These are phyloP conservation scores for Hybos culiciformis DNA, from an alignment of 2,888 invertebrate genomes.

Conservation along the genomic window DNA sequence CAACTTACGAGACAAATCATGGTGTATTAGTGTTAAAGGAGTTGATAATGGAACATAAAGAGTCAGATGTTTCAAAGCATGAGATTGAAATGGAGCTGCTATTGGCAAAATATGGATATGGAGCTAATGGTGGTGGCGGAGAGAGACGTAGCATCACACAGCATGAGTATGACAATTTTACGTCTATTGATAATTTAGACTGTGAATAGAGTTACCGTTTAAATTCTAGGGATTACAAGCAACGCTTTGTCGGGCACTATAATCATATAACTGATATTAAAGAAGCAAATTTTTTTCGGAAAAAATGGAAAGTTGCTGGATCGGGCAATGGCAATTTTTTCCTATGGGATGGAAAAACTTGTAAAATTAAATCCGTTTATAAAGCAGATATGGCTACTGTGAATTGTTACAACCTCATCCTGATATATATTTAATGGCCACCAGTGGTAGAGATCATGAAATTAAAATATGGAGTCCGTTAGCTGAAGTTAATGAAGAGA, in stretches of 20 bases:
- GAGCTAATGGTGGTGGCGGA: slow-evolving; percentile 23
- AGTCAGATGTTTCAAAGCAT: slow-evolving; percentile 13
- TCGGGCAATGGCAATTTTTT: slow-evolving; percentile 95
- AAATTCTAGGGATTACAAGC: slow-evolving; percentile 60
- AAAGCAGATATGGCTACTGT: slow-evolving; percentile 88
- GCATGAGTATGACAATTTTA: too few species aligned
- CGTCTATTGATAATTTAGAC: slow-evolving; percentile 19
- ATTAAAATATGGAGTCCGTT: slow-evolving; percentile 85
- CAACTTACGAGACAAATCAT: slow-evolving; percentile 53
- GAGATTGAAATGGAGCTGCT: too few species aligned
- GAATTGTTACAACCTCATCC: slow-evolving; percentile 94
- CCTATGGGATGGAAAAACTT: slow-evolving; percentile 82
- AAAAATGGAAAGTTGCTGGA: slow-evolving; percentile 49
- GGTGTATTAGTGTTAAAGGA: slow-evolving; percentile 47
- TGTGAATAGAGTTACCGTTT: slow-evolving; percentile 38
- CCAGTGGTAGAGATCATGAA: slow-evolving; percentile 89
- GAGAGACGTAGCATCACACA: too few species aligned
- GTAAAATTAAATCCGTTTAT: slow-evolving; percentile 73
- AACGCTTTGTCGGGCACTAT: slow-evolving; percentile 83
- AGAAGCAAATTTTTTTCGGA: slow-evolving; percentile 83
- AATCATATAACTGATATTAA: slow-evolving; percentile 98
- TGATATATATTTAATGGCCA: slow-evolving; percentile 72
- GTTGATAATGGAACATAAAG: slow-evolving; percentile 39
- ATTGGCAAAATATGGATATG: slow-evolving; percentile 13
- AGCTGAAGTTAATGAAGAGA: slow-evolving; percentile 20